phyloP scores from a whole-genome alignment of 2,888 invertebrate species.

The Parnassius glacialis region DNA sequence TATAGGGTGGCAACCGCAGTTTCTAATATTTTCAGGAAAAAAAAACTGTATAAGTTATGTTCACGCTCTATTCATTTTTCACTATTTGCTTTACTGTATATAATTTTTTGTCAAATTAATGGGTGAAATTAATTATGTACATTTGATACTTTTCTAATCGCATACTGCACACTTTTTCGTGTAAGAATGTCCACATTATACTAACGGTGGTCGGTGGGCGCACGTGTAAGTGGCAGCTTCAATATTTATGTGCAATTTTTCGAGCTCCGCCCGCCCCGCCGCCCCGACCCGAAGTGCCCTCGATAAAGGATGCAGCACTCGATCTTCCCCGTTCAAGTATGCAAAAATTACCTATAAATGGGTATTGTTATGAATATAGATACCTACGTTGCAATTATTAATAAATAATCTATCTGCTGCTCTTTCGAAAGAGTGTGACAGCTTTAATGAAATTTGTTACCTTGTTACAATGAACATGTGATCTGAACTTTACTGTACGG shows the following conservation, averaged over 20 bases:
- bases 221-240: constrained; percentile 82
- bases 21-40: too few relatives aligned
- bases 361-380: constrained; percentile 52
- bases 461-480: background rate
- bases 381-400: constrained; percentile 27
- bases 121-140: too few relatives aligned
- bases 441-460: constrained; percentile 10
- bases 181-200: constrained; percentile 46
- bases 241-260: constrained; percentile 82
- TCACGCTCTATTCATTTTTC: too few relatives aligned
- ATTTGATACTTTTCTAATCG: too few relatives aligned
- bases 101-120: too few relatives aligned
- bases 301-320: constrained; percentile 75
- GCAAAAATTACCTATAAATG: constrained; percentile 70
- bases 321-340: constrained; percentile 48
- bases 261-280: constrained; percentile 55
- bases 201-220: constrained; percentile 55
- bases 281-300: constrained; percentile 37
- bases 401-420: constrained; percentile 25
- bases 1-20: too few relatives aligned
- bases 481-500: too few relatives aligned
- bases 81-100: too few relatives aligned
- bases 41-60: too few relatives aligned
- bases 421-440: constrained; percentile 13
- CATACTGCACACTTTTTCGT: too few relatives aligned